Evolutionary conservation across 2,888 invertebrate genomes (phyloP).

Genomic region (Miltochrista miniata): DNA sequence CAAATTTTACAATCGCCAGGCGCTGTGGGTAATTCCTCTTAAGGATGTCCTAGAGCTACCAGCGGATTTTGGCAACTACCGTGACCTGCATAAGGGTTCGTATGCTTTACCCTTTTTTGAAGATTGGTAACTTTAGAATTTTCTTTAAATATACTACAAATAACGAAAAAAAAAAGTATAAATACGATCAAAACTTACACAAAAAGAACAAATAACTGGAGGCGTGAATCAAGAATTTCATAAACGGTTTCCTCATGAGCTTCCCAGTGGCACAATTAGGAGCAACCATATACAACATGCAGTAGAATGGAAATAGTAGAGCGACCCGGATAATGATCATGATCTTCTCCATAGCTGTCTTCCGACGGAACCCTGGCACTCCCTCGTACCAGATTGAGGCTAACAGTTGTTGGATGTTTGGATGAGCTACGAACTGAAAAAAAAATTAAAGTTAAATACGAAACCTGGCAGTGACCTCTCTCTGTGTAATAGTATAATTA

Average conservation of each 20-base stretch:
- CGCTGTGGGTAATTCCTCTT: no score
- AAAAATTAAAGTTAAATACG: no score
- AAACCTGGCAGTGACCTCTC: no score
- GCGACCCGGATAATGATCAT: constrained; percentile 90
- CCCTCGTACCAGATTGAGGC: constrained; percentile 98
- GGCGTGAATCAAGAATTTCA: constrained; percentile 98
- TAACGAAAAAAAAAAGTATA: no score
- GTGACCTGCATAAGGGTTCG: no score
- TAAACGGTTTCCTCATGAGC: constrained; percentile 96
- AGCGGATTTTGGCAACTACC: no score
- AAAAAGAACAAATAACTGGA: constrained; percentile 97
- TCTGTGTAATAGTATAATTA: no score
- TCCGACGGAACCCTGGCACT: constrained; percentile 95
- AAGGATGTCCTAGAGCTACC: no score
- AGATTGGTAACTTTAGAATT: no score
- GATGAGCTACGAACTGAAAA: constrained; percentile 94
- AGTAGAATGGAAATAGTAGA: constrained; percentile 93
- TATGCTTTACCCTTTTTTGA: no score
- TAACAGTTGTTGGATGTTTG: constrained; percentile 96
- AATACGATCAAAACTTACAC: constrained; percentile 92
- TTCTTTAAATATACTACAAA: no score
- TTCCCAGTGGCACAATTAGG: constrained; percentile 92
- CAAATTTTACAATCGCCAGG: no score
- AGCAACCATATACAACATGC: constrained; percentile 91
- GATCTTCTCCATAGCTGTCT: constrained; percentile 88